phyloP scores from a whole-genome alignment of 2,888 invertebrate genomes.

The Miltochrista miniata region DNA sequence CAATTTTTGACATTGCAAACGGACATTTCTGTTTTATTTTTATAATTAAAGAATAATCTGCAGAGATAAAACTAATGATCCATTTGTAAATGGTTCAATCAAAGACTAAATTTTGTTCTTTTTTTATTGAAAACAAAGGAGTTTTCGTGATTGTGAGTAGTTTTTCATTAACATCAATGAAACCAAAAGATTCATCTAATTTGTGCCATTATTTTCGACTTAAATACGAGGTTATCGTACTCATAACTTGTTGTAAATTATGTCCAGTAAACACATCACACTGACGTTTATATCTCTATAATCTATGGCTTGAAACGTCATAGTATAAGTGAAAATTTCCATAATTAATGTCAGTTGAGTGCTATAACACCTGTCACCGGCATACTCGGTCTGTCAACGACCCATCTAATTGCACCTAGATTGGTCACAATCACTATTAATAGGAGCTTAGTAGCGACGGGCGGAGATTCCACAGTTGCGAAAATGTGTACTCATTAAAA shows the following conservation, averaged over 20 bases:
- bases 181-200: no score
- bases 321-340: constrained; percentile 50
- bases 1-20: no score
- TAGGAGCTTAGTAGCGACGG: constrained; percentile 30
- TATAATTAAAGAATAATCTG: no score
- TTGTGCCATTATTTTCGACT: no score
- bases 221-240: no score
- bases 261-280: background rate
- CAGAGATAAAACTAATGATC: no score
- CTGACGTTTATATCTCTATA: constrained; percentile 10
- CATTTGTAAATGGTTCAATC: no score
- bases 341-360: constrained; percentile 53
- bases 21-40: no score
- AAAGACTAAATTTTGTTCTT: no score
- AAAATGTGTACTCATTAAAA: constrained; percentile 32
- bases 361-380: constrained; percentile 47
- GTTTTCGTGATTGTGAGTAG: no score
- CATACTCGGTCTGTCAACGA: constrained; percentile 52
- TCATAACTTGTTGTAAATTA: background rate
- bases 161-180: no score
- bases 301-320: constrained; percentile 25
- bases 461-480: constrained; percentile 18
- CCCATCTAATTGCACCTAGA: constrained; percentile 61
- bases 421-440: constrained; percentile 49
- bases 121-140: no score